phyloP scores from a whole-genome alignment of 2,113 vertebrate genomes.

The Barbus barbus region DNA sequence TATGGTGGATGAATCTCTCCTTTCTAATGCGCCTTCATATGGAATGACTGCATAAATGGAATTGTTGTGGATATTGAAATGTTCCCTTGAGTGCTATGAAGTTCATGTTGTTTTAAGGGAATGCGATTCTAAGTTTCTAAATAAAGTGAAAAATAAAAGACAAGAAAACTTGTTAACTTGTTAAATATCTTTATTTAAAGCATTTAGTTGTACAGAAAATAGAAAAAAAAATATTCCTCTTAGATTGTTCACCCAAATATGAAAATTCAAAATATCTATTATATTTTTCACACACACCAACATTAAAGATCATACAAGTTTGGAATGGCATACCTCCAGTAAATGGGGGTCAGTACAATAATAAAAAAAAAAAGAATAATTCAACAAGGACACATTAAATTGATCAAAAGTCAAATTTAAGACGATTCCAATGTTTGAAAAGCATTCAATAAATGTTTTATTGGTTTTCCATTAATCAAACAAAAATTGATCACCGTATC shows the following conservation, averaged over 20 bases:
- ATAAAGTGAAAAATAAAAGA: constrained; percentile 29
- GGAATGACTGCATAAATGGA: constrained; percentile 1
- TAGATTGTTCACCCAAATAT: not conserved
- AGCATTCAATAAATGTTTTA: too few species aligned
- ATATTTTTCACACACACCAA: too few species aligned
- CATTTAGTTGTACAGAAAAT: not conserved
- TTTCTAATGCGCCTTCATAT: constrained; percentile 12
- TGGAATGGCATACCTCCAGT: not conserved
- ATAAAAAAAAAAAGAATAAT: too few species aligned
- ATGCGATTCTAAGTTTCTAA: constrained; percentile 38
- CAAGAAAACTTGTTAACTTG: not conserved
- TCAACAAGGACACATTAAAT: too few species aligned
- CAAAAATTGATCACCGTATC: not conserved
- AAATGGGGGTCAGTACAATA: not conserved
- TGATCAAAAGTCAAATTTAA: too few species aligned
- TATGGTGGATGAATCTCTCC: constrained; percentile 1
- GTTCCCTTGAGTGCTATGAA: constrained; percentile 31
- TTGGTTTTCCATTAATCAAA: not conserved
- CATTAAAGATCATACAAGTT: not conserved
- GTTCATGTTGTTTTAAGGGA: constrained; percentile 36
- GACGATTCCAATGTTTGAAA: too few species aligned
- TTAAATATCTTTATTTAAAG: not conserved
- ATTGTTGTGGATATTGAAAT: constrained; percentile 24
- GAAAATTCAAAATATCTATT: not conserved
- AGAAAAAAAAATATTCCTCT: not conserved